Evolutionary conservation across 2,113 vertebrate genomes (phyloP), one percentile per base, ranked within the genome.

Genomic region (Hymenochirus boettgeri): DNA sequence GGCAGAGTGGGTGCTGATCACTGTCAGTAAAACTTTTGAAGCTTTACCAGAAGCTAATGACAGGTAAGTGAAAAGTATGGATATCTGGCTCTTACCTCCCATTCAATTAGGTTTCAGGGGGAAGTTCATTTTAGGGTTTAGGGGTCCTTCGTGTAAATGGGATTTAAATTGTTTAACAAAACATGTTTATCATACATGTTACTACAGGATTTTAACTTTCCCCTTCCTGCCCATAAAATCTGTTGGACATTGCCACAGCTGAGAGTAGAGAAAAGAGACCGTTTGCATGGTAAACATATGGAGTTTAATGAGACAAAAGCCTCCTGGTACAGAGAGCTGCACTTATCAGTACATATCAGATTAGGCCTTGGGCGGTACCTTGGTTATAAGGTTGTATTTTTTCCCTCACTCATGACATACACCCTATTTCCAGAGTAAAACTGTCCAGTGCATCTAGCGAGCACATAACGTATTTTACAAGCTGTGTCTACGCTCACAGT

Each of bases 271-370:
- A 61, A 75, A 65, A 78, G 79, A 73, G 77, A 73, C 73, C 74
- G 66, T 57, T 64, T 29, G 5, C 9, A 77, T 83, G 62, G 82
- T 73, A 88, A 90, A 89, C 75, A 89, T 69, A 45, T 18, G 73
- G 26, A 0, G 2, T 79, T 78, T 76, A 17, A 67, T 15, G 24
- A 75, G 81, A 88, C 83, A 86, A 85, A 82, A 0, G 72, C 75
- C 54, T 79, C 86, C 80, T 85, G 87, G 87, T 90, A 88, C 87
- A 4, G 71, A 66, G 60, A 1, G 15, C 56, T 73, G 71, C 59
- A 78, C 78, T 86, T 86, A 89, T 88, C 88, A 83, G 65, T 22
- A 51, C 2, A 7, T 55, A 72, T 70, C 29, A 75, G 84, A 90
- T 89, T 87, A 89, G 64, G 48, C 42, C 7, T 4, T 37, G 67